Percentiles rank a stretch among this genome's conserved stretches.
phyloP scores from a whole-genome alignment of 1,140 invertebrate species.

The Hycleus phaleratus region DNA sequence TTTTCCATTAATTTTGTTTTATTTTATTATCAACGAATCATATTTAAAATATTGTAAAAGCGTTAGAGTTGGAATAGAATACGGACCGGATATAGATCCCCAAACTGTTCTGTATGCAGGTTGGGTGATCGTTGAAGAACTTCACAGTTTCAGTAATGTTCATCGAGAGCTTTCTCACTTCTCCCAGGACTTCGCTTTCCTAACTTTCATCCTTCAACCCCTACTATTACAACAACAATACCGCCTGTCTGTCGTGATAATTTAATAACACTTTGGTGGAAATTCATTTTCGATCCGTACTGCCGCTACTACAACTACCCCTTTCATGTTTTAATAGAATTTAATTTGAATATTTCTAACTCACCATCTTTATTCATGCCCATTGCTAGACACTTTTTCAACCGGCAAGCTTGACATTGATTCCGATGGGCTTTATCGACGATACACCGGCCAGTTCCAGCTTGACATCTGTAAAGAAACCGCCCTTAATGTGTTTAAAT shows the following conservation, averaged over 20 bases:
- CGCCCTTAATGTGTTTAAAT: too few relatives aligned
- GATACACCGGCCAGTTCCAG: slow-evolving; percentile 88
- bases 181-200: slow-evolving; percentile 26
- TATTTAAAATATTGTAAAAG: too few relatives aligned
- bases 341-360: slow-evolving; percentile 37
- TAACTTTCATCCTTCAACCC: slow-evolving; percentile 28
- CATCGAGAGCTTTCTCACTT: slow-evolving; percentile 33
- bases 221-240: background rate
- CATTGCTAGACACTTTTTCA: slow-evolving; percentile 97
- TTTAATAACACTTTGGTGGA: slow-evolving; percentile 12
- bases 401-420: slow-evolving; percentile 94
- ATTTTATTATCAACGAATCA: too few relatives aligned
- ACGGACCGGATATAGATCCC: slow-evolving; percentile 1
- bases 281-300: slow-evolving; percentile 1
- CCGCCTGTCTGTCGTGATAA: slow-evolving; percentile 6
- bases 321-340: background rate
- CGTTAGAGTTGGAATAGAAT: too few relatives aligned
- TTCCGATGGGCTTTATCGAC: slow-evolving; percentile 98
- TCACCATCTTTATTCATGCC: slow-evolving; percentile 99
- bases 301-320: background rate
- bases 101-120: slow-evolving; percentile 27
- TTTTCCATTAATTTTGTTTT: too few relatives aligned
- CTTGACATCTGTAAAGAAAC: slow-evolving; percentile 78
- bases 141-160: slow-evolving; percentile 30
- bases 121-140: slow-evolving; percentile 24